Conservation (phyloP, 2,888 invertebrate species). For the Leistus spinibarbis region DNA sequence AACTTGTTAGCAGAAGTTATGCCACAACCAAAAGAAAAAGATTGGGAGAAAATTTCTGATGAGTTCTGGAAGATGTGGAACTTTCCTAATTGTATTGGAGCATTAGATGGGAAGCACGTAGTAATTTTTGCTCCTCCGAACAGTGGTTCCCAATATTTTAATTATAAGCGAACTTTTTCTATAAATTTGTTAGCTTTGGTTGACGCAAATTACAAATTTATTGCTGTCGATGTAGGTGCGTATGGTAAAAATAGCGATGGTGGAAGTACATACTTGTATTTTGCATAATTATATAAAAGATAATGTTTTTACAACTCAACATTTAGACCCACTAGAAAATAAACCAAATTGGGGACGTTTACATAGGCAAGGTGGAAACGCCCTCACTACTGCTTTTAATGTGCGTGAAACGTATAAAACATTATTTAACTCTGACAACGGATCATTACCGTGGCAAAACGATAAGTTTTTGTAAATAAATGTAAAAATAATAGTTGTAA, state of each 20-base stretch:
- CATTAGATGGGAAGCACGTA: not conserved
- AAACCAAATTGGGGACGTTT: too few species aligned
- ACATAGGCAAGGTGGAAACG: not conserved
- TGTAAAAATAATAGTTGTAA: not conserved
- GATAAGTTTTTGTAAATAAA: not conserved
- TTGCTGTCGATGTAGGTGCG: not conserved
- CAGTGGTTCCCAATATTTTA: not conserved
- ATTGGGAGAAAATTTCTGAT: not conserved
- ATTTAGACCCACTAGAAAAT: too few species aligned
- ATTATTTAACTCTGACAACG: not conserved
- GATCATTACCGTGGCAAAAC: not conserved
- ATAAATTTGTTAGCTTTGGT: not conserved
- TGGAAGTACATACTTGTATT: not conserved
- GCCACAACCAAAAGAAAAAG: not conserved
- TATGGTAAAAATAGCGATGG: not conserved
- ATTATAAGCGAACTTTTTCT: not conserved
- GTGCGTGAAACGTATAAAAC: not conserved
- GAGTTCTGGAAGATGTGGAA: not conserved
- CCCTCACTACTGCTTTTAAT: not conserved
- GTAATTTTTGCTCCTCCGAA: not conserved
- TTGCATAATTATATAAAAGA: not conserved
- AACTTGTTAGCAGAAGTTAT: not conserved
- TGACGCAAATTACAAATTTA: not conserved
- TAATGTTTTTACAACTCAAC: too few species aligned
- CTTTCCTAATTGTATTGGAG: not conserved